phyloP scores from a whole-genome alignment of 2,797 vertebrate genomes.

The Discoglossus pictus region DNA sequence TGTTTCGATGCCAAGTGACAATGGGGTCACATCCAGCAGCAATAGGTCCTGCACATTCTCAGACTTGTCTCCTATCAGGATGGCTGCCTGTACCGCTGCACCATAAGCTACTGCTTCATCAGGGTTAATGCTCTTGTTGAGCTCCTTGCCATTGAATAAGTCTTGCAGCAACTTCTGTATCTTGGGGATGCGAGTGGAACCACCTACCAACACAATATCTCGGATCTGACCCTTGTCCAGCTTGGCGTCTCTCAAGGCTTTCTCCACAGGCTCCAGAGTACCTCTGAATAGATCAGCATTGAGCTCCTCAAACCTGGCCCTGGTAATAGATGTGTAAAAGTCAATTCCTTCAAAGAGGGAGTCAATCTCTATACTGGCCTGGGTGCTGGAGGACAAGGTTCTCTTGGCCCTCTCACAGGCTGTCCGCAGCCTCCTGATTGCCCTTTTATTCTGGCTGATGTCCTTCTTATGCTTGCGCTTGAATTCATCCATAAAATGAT shows the following conservation, averaged over 20 bases:
- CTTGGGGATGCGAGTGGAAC: conserved; percentile 90
- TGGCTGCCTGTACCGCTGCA: conserved; percentile 87
- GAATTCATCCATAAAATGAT: conserved; percentile 89
- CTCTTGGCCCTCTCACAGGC: conserved; percentile 89
- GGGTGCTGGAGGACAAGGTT: conserved; percentile 87
- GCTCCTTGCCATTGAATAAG: conserved; percentile 88
- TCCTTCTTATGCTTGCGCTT: conserved; percentile 90
- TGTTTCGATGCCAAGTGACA: conserved; percentile 88
- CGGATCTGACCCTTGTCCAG: conserved; percentile 86
- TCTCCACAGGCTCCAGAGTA: conserved; percentile 88
- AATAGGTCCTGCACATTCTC: conserved; percentile 90
- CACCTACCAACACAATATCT: conserved; percentile 86
- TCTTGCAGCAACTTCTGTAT: conserved; percentile 91
- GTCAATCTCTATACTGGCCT: conserved; percentile 88
- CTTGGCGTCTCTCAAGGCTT: conserved; percentile 85
- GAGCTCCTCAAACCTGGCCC: conserved; percentile 90
- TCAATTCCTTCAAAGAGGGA: conserved; percentile 90
- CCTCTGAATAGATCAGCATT: conserved; percentile 89
- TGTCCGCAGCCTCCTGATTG: conserved; percentile 84
- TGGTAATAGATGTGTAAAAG: conserved; percentile 92
- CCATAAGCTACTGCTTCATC: conserved; percentile 91
- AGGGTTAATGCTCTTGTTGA: conserved; percentile 93
- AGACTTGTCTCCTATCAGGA: conserved; percentile 90
- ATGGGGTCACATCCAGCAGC: conserved; percentile 84
- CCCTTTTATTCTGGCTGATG: conserved; percentile 86